Base-by-base conservation (phyloP, 2,888 invertebrate genomes). In the Andrena bicolor region DNA sequence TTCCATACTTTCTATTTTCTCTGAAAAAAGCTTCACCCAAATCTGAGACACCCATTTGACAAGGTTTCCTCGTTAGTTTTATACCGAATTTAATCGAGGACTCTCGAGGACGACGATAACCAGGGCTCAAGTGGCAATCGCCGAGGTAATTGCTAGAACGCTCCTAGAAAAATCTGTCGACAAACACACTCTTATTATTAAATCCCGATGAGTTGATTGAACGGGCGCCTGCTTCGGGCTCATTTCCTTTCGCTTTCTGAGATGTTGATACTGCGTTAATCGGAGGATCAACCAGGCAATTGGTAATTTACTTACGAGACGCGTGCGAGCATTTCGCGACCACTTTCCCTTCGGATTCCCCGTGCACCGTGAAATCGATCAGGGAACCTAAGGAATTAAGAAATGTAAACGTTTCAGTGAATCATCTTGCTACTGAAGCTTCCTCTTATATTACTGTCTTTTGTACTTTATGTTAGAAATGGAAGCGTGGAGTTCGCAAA, bases 121-220 rank as follows among this genome's bases (percentile, higher is more conserved):
- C 88, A 66, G 80, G 83, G 89, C 85, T 90, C 86, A 87, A 89
- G 82, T 79, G 76, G 86, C 87, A 90, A 90, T 89, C 90, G 86
- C 80, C 76, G 76, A 80, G 85, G 86, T 91, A 90, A 92, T 91
- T 91, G 91, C 71, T 85, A 82, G 80, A 86, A 49, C 58, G 70
- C 63, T 80, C 70, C 84, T 86, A 83, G 87, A 90, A 92, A 91
- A 92, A 91, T 92, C 89, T 86, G 66, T 91, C 78, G 65, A 87
- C 88, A 92, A 91, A 92, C 90, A 92, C 90, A 92, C 88, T 90
- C 88, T 87, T 82, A 83, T 84, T 82, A 88, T 86, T 91, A 91
- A 41, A 92, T 92, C 91, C 87, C 84, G 87, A 88, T 85, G 84
- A 84, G 84, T 86, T 82, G 77, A 73, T 77, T 77, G 85, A 75